Conservation (phyloP, 1,140 invertebrate genomes). For the Drosophila micromelanica region DNA sequence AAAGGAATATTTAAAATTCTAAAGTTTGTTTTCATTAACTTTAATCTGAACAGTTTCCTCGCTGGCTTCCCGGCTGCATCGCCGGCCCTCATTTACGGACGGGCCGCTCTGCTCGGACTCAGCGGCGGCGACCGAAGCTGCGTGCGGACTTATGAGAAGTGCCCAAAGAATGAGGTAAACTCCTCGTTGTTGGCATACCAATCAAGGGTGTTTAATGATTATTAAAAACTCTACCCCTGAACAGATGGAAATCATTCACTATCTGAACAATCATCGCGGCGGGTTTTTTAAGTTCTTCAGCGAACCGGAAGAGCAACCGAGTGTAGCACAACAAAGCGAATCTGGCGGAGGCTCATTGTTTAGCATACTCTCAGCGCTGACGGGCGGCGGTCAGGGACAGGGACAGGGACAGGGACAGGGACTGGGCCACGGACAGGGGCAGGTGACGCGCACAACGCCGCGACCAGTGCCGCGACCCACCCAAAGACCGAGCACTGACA, state of each 20-base stretch:
- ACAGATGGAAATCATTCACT: constrained; percentile 89
- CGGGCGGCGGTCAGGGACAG: constrained; percentile 47
- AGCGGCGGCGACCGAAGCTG: constrained; percentile 88
- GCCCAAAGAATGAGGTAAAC: constrained; percentile 87
- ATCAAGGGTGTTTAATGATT: constrained; percentile 35
- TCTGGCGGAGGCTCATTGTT: constrained; percentile 62
- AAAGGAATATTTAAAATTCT: background rate
- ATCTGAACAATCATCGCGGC: constrained; percentile 93
- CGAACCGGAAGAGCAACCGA: constrained; percentile 78
- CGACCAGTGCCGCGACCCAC: constrained; percentile 57
- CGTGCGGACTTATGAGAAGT: constrained; percentile 88
- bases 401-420: constrained; percentile 7
- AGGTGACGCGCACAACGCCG: constrained; percentile 48
- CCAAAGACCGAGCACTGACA: constrained; percentile 65
- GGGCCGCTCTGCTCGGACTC: constrained; percentile 89
- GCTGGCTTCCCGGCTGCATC: constrained; percentile 85
- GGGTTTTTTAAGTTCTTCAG: constrained; percentile 93
- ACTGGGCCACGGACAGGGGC: constrained; percentile 24
- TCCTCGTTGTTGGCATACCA: background rate
- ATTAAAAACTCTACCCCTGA: constrained; percentile 41
- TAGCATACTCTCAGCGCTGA: constrained; percentile 73
- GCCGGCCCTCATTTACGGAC: constrained; percentile 89
- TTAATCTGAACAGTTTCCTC: constrained; percentile 76
- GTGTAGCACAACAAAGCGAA: constrained; percentile 40
- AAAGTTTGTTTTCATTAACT: background rate